These are phyloP conservation scores for Drosophila ercepeae DNA, from an alignment of 1,140 invertebrate genomes.

Conservation along the genomic window DNA sequence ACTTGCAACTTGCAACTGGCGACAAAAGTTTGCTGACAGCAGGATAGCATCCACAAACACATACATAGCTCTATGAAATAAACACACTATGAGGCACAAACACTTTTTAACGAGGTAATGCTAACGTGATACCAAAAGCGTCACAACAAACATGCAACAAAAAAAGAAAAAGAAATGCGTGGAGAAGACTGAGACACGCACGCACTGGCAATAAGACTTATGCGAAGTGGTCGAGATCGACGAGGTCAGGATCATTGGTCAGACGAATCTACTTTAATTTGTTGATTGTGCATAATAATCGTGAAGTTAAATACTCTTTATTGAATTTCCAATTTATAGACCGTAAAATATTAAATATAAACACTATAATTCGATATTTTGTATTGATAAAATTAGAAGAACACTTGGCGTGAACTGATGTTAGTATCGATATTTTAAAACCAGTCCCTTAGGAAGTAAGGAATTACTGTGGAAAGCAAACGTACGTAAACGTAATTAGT, in stretches of 20 bases:
- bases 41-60: slow-evolving; percentile 49
- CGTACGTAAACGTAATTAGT: too few species aligned
- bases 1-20: slow-evolving; percentile 39
- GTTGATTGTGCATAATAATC: neutral
- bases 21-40: slow-evolving; percentile 52
- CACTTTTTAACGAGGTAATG: slow-evolving; percentile 54
- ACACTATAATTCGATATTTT: too few species aligned
- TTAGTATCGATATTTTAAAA: too few species aligned
- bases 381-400: too few species aligned
- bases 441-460: too few species aligned
- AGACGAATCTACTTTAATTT: neutral
- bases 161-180: slow-evolving; percentile 37
- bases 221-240: slow-evolving; percentile 25
- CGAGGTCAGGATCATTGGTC: slow-evolving; percentile 12
- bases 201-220: slow-evolving; percentile 31
- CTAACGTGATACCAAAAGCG: slow-evolving; percentile 80
- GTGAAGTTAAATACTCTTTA: neutral
- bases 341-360: too few species aligned
- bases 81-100: slow-evolving; percentile 7
- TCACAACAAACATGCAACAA: slow-evolving; percentile 61
- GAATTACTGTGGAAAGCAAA: too few species aligned
- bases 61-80: too few species aligned
- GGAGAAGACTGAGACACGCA: slow-evolving; percentile 9
- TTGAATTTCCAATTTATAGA: too few species aligned
- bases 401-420: too few species aligned